Percentiles rank a stretch among this genome's conserved stretches.
Evolutionary conservation across 2,888 invertebrate genomes (phyloP).

Genomic region (Chloroclysta siterata): DNA sequence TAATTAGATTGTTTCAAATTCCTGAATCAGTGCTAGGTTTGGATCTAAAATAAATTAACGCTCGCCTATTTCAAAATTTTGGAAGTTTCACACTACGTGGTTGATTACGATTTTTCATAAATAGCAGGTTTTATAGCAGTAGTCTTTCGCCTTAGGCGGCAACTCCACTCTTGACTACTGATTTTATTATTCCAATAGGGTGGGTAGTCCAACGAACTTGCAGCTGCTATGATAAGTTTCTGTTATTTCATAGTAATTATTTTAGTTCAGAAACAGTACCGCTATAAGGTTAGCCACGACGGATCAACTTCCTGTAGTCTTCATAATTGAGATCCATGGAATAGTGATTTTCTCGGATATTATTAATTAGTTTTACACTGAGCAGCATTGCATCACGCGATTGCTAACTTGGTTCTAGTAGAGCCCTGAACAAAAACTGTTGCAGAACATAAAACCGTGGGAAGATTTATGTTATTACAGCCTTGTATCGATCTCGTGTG

Average conservation of each 20-base stretch:
- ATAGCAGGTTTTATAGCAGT: too few relatives aligned
- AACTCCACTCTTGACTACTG: too few relatives aligned
- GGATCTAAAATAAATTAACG: too few relatives aligned
- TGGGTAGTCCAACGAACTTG: too few relatives aligned
- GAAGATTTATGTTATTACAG: slow-evolving; percentile 47
- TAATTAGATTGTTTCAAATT: slow-evolving; percentile 13
- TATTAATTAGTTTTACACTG: slow-evolving; percentile 27
- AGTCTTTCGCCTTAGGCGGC: too few relatives aligned
- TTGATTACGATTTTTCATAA: too few relatives aligned
- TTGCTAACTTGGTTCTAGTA: slow-evolving; percentile 53
- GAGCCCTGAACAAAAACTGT: slow-evolving; percentile 48
- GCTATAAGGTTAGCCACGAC: slow-evolving; percentile 16
- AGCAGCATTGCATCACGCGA: slow-evolving; percentile 58
- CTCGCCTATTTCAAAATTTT: too few relatives aligned
- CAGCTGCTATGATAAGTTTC: too few relatives aligned
- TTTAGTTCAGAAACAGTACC: neutral
- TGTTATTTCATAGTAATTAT: too few relatives aligned
- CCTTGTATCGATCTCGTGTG: slow-evolving; percentile 26
- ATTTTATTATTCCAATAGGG: too few relatives aligned
- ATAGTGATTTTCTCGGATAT: slow-evolving; percentile 29
- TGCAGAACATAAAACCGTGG: slow-evolving; percentile 55
- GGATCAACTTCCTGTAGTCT: slow-evolving; percentile 44
- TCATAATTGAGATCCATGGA: slow-evolving; percentile 7
- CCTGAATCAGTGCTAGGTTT: neutral
- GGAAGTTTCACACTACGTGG: too few relatives aligned